A percentile compares a stretch with the other conserved stretches of the same genome.
Conservation (phyloP, 2,888 invertebrate species). For the Lottia scabra region DNA sequence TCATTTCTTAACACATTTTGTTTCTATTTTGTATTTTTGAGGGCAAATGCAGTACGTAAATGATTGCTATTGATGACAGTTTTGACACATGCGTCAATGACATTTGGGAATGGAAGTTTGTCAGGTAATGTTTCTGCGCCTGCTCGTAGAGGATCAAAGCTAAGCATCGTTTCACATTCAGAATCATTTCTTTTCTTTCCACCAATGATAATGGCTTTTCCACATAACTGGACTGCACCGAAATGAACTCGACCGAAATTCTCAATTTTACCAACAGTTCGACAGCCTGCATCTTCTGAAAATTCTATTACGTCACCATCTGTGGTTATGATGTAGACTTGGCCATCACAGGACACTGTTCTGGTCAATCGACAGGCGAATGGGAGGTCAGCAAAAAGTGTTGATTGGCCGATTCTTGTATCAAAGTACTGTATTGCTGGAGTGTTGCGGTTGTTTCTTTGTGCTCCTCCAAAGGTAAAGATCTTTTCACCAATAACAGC, state of each 20-base stretch:
- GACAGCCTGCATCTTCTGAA: constrained; percentile 37
- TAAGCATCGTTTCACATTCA: constrained; percentile 30
- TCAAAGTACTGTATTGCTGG: constrained; percentile 53
- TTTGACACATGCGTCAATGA: constrained; percentile 33
- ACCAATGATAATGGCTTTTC: constrained; percentile 45
- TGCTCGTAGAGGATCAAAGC: constrained; percentile 28
- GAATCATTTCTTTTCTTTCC: constrained; percentile 54
- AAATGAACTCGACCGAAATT: constrained; percentile 40
- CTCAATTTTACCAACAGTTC: constrained; percentile 33
- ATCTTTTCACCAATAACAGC: constrained; percentile 50
- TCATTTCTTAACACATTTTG: too few relatives aligned
- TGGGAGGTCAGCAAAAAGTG: constrained; percentile 48
- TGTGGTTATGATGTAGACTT: constrained; percentile 47
- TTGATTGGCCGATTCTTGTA: constrained; percentile 41
- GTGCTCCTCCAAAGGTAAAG: constrained; percentile 52
- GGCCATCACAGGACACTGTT: constrained; percentile 43
- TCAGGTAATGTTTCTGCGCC: constrained; percentile 29
- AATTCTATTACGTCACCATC: constrained; percentile 52
- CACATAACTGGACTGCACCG: constrained; percentile 50
- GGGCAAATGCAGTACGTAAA: constrained; percentile 27
- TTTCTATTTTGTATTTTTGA: background rate
- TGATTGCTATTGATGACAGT: constrained; percentile 34
- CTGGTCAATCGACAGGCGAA: constrained; percentile 51
- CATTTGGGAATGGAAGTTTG: constrained; percentile 31
- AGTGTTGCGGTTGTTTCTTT: constrained; percentile 49